Evolutionary conservation across 2,797 vertebrate genomes (phyloP), one percentile per base, ranked within the genome.

Genomic region (Enteromius viviparus): DNA sequence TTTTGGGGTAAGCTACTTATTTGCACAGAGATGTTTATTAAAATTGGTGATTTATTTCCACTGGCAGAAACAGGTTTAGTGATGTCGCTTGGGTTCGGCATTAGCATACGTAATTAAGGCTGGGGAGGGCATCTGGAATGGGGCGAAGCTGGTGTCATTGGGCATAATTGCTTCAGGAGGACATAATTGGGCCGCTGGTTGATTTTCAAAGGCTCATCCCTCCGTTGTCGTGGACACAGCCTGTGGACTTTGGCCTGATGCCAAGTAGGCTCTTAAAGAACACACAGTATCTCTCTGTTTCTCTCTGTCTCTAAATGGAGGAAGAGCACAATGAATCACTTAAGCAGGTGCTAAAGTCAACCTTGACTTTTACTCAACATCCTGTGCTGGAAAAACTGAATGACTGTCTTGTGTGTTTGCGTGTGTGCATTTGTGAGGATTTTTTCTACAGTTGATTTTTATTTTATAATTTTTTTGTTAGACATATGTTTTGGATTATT

Each of bases 91-190:
- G 79, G 64, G 77, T 81, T 76, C 49, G 53, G 75, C 74, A 89
- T 89, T 89, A 87, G 85, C 88, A 87, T 87, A 80, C 85, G 80
- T 89, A 88, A 88, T 88, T 88, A 87, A 88, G 81, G 87, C 81
- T 83, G 85, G 87, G 78, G 84, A 85, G 82, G 87, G 87, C 37
- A 81, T 79, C 85, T 83, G 82, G 87, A 88, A 86, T 76, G 86
- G 80, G 87, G 84, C 82, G 62, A 79, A 84, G 85, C 85, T 86
- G 85, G 86, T 89, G 88, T 87, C 86, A 88, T 83, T 84, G 86
- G 87, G 82, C 80, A 82, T 90, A 89, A 89, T 90, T 90, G 88
- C 87, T 89, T 88, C 83, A 88, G 88, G 87, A 89, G 88, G 88
- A 86, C 87, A 88, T 90, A 89, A 89, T 89, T 89, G 89, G 82